Base-by-base conservation (phyloP, 2,888 invertebrate species). In the Crioceris asparagi region DNA sequence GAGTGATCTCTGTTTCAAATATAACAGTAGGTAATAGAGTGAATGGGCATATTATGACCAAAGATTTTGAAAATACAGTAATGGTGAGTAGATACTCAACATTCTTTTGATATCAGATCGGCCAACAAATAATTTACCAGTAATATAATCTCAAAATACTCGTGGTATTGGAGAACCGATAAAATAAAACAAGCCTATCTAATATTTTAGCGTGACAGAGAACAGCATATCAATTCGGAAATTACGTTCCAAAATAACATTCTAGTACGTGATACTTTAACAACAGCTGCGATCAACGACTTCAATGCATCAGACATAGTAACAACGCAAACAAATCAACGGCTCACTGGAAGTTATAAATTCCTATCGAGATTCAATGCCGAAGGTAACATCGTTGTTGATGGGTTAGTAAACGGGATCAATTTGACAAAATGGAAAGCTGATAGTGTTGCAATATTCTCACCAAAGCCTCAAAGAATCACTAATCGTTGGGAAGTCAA, bases 81-180 rank as follows among this genome's bases (percentile, higher is more conserved):
- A 62, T 69, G 71, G 75, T 73, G 59, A 57, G 58, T 53, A 32
- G 33, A n/a, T n/a, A n/a, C n/a, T n/a, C n/a, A n/a, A n/a, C n/a
- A n/a, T n/a, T n/a, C 3, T 29, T 3, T 29, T 29, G 8, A 21
- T 4, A 3, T 29, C 5, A 29, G 29, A 5, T 15, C 14, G n/a
- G n/a, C n/a, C n/a, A n/a, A n/a, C n/a, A n/a, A n/a, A n/a, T n/a
- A n/a, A n/a, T n/a, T n/a, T n/a, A n/a, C n/a, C n/a, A n/a, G n/a
- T n/a, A n/a, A n/a, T n/a, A n/a, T n/a, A n/a, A n/a, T n/a, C n/a
- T n/a, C n/a, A n/a, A n/a, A n/a, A n/a, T n/a, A n/a, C n/a, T n/a
- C n/a, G n/a, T n/a, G n/a, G n/a, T n/a, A n/a, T n/a, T n/a, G n/a
- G n/a, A n/a, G n/a, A n/a, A n/a, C n/a, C n/a, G n/a, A n/a, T n/a